Evolutionary conservation across 2,888 invertebrate genomes (phyloP).

Genomic region (Cistogaster globosa): DNA sequence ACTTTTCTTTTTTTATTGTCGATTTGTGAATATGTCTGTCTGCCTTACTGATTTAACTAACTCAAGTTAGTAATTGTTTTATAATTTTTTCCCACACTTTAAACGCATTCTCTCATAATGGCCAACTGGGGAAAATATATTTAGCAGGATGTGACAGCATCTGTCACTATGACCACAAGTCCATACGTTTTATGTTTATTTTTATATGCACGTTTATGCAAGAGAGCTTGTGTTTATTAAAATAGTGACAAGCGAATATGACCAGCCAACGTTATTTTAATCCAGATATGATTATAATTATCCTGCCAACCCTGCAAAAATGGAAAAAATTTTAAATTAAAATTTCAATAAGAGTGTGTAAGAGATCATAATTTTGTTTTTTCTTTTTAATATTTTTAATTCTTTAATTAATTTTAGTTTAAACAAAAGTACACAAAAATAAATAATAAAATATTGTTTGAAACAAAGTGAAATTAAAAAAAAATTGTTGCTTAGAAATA

Average conservation of each 20-base stretch:
- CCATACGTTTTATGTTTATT: slow-evolving; percentile 51
- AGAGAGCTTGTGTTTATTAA: slow-evolving; percentile 46
- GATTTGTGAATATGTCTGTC: too few relatives aligned
- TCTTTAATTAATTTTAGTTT: slow-evolving; percentile 40
- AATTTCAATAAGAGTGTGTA: slow-evolving; percentile 51
- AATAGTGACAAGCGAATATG: slow-evolving; percentile 54
- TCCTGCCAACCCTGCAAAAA: slow-evolving; percentile 29
- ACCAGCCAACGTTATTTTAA: slow-evolving; percentile 63
- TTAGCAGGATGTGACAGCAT: slow-evolving; percentile 73
- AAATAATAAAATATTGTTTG: slow-evolving; percentile 1
- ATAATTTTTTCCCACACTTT: slow-evolving; percentile 22
- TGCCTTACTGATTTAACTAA: too few relatives aligned
- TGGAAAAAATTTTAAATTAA: slow-evolving; percentile 23
- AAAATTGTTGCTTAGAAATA: slow-evolving; percentile 2
- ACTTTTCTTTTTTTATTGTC: too few relatives aligned
- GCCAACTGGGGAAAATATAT: slow-evolving; percentile 69
- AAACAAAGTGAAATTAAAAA: slow-evolving; percentile 6
- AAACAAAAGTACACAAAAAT: neutral
- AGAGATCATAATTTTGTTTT: slow-evolving; percentile 49
- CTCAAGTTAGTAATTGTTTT: neutral
- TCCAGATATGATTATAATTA: slow-evolving; percentile 69
- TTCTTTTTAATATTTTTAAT: neutral
- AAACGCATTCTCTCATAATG: slow-evolving; percentile 38
- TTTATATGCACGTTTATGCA: slow-evolving; percentile 3
- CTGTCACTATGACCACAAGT: slow-evolving; percentile 72